Evolutionary conservation across 1,140 invertebrate species (phyloP).

Genomic region (Melanaphis sacchari): DNA sequence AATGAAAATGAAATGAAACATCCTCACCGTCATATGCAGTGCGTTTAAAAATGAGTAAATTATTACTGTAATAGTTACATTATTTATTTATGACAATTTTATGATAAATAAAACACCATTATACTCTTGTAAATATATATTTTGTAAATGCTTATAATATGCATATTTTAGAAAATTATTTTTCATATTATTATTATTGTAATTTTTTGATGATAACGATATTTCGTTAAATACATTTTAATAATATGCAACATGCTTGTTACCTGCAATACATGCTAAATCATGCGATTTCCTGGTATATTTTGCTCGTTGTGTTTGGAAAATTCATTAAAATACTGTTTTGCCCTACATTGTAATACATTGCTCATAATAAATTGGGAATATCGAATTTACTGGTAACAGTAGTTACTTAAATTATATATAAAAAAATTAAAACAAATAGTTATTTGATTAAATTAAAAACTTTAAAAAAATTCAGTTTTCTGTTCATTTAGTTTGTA

Average conservation of each 20-base stretch:
- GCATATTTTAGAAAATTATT: background rate
- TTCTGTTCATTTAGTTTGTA: no score
- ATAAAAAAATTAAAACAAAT: no score
- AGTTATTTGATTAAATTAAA: no score
- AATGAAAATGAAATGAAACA: constrained; percentile 2
- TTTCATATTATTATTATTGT: background rate
- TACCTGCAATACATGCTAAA: no score
- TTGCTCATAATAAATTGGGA: no score
- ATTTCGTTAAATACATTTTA: background rate
- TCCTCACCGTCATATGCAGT: background rate
- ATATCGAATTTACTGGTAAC: no score
- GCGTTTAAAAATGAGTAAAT: background rate
- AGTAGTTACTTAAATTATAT: no score
- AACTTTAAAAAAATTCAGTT: no score
- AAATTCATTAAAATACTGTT: no score
- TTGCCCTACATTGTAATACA: no score
- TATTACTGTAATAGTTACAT: background rate
- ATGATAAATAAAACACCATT: background rate
- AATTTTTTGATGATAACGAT: background rate
- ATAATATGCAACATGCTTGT: background rate
- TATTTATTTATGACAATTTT: background rate
- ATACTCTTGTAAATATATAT: background rate
- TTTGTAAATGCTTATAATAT: background rate
- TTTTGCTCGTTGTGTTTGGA: no score
- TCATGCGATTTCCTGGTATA: no score